Conservation (phyloP, 2,113 vertebrate genomes). For the Tragulus kanchil region DNA sequence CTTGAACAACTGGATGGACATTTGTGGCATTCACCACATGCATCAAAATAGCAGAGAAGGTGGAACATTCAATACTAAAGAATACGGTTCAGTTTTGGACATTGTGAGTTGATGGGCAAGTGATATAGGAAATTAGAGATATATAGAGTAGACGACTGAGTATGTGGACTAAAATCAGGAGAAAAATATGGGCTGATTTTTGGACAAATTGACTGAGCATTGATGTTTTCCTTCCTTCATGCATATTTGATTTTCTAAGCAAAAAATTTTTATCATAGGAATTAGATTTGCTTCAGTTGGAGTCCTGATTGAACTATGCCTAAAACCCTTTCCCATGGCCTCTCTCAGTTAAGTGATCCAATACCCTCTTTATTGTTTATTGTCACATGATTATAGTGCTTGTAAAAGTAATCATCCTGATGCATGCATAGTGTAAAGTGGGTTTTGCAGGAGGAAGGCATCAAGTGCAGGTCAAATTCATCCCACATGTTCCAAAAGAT, state of each 20-base stretch:
- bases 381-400: neutral
- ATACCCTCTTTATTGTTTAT: neutral
- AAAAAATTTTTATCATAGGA: too few relatives aligned
- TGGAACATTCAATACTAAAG: neutral
- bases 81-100: neutral
- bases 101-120: neutral
- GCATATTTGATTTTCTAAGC: neutral
- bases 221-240: neutral
- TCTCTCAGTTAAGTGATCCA: neutral
- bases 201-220: too few relatives aligned
- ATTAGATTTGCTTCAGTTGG: neutral
- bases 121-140: neutral
- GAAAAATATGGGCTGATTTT: neutral
- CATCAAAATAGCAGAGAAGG: neutral
- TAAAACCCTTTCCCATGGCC: neutral
- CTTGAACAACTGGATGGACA: neutral
- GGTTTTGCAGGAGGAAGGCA: neutral
- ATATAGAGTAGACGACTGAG: neutral
- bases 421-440: neutral
- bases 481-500: neutral
- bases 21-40: neutral
- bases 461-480: neutral
- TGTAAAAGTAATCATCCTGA: neutral
- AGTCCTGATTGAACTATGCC: neutral
- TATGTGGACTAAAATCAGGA: neutral